Evolutionary conservation across 2,113 vertebrate species (phyloP).

Genomic region (Todiramphus saurophagus): DNA sequence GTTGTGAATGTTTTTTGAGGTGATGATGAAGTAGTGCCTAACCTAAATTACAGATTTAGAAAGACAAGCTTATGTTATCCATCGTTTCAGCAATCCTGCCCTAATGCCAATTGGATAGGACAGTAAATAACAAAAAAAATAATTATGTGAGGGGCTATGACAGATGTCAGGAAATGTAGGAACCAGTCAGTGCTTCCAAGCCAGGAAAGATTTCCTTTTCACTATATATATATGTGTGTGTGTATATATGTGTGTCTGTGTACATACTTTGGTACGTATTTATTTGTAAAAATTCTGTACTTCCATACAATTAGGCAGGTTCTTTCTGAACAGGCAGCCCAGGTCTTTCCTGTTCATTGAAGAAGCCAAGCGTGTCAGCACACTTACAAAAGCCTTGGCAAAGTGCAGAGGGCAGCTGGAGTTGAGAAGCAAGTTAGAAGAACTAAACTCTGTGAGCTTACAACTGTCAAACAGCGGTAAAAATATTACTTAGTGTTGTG

Average conservation of each 20-base stretch:
- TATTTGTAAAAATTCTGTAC: background rate
- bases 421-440: background rate
- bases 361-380: background rate
- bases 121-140: background rate
- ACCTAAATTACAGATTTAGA: background rate
- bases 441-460: background rate
- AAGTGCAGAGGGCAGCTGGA: background rate
- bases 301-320: background rate
- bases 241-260: background rate
- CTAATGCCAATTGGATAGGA: background rate
- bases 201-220: background rate
- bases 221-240: background rate
- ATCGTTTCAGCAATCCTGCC: background rate
- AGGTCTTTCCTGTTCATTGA: background rate
- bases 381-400: background rate
- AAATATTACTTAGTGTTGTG: background rate
- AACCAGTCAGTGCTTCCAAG: background rate
- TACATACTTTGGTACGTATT: rapidly evolving
- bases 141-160: background rate
- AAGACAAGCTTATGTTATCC: background rate
- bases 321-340: background rate
- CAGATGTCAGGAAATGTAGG: background rate
- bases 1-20: background rate
- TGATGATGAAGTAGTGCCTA: background rate
- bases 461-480: background rate